A percentile compares a stretch with the other conserved stretches of the same genome.
Evolutionary conservation across 2,888 invertebrate species (phyloP).

Genomic region (Cheilosia vernalis): DNA sequence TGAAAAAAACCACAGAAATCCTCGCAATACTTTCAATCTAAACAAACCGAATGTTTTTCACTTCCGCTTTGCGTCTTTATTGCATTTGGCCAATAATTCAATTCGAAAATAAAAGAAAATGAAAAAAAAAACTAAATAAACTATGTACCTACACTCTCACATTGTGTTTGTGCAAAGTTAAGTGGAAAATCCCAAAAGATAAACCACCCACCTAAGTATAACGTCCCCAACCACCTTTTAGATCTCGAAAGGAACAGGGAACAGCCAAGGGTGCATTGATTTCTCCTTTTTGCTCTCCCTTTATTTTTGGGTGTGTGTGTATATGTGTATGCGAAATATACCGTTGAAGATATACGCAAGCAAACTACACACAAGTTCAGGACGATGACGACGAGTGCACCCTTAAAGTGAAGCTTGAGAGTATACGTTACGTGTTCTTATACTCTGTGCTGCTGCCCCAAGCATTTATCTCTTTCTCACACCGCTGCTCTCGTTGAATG

Average conservation of each 20-base stretch:
- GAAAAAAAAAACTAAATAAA: constrained; percentile 34
- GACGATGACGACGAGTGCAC: constrained; percentile 54
- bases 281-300: constrained; percentile 54
- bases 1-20: constrained; percentile 17
- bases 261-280: constrained; percentile 72
- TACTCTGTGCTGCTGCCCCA: constrained; percentile 43
- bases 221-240: constrained; percentile 45
- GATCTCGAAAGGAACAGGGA: constrained; percentile 45
- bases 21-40: constrained; percentile 50
- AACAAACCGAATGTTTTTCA: constrained; percentile 45
- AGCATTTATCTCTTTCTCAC: constrained; percentile 71
- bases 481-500: constrained; percentile 33
- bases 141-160: constrained; percentile 31
- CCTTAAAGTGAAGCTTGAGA: constrained; percentile 58
- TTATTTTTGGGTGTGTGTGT: constrained; percentile 13
- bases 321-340: constrained; percentile 25
- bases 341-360: constrained; percentile 28
- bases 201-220: constrained; percentile 52
- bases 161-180: constrained; percentile 69
- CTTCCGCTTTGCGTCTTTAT: constrained; percentile 61
- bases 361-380: constrained; percentile 55
- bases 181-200: constrained; percentile 72
- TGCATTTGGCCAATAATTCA: constrained; percentile 72
- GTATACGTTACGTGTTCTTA: constrained; percentile 60
- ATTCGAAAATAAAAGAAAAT: constrained; percentile 51